These are phyloP conservation scores for Embidobia sp. DNA, from an alignment of 2,888 invertebrate species.

Conservation along the genomic window DNA sequence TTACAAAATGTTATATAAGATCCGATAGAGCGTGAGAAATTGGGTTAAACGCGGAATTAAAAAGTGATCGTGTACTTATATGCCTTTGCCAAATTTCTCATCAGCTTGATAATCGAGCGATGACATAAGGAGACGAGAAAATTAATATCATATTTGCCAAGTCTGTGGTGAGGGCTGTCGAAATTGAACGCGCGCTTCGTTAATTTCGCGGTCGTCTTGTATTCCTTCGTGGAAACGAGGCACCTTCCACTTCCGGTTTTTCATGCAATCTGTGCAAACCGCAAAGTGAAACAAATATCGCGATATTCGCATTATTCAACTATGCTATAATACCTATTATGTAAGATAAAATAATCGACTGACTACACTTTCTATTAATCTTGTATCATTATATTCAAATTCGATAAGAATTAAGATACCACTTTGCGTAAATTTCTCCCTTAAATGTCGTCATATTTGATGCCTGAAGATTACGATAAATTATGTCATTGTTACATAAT, in stretches of 20 bases:
- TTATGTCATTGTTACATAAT: too few species aligned
- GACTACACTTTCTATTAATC: slow-evolving; percentile 19
- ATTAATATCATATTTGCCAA: slow-evolving; percentile 73
- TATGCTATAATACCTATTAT: slow-evolving; percentile 37
- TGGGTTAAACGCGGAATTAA: slow-evolving; percentile 28
- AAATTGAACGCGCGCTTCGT: slow-evolving; percentile 74
- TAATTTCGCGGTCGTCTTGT: slow-evolving; percentile 71
- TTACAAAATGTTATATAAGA: slow-evolving; percentile 12
- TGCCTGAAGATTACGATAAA: too few species aligned
- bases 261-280: slow-evolving; percentile 60
- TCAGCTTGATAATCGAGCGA: slow-evolving; percentile 52
- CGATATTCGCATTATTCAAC: slow-evolving; percentile 33
- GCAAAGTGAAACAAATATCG: slow-evolving; percentile 44
- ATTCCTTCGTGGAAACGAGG: slow-evolving; percentile 68
- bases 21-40: slow-evolving; percentile 20
- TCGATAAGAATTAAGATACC: too few species aligned
- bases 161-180: slow-evolving; percentile 66
- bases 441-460: too few species aligned
- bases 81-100: slow-evolving; percentile 47
- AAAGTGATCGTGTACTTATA: slow-evolving; percentile 14
- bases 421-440: too few species aligned
- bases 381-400: background rate
- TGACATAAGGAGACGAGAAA: slow-evolving; percentile 61
- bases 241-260: slow-evolving; percentile 71
- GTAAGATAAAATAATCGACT: slow-evolving; percentile 35